Percentiles rank a stretch among this genome's conserved stretches.
Conservation (phyloP, 2,888 invertebrate species). For the Drosophila trichaetosa region DNA sequence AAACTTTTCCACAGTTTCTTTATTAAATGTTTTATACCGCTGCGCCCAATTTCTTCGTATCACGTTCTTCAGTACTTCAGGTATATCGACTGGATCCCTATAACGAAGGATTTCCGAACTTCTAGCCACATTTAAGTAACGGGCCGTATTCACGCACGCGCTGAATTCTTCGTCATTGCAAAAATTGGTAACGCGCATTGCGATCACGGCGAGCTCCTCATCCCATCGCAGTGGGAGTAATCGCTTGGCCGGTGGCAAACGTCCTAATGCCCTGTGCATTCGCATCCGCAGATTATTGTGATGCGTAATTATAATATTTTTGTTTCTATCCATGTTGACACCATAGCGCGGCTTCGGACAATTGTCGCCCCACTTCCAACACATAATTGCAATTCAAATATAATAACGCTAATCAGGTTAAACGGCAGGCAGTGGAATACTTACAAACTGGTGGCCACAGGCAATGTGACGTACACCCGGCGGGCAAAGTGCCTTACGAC, state of each 20-base stretch:
- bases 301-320: background rate
- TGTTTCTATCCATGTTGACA: conserved; percentile 3
- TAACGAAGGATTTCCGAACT: conserved; percentile 6
- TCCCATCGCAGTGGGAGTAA: conserved; percentile 31
- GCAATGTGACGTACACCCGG: conserved; percentile 8
- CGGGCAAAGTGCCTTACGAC: conserved; percentile 33
- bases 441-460: conserved; percentile 39
- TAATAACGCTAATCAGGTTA: background rate
- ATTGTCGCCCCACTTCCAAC: conserved; percentile 29
- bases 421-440: conserved; percentile 6
- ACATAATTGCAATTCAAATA: background rate
- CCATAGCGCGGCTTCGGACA: conserved; percentile 33
- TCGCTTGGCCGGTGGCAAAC: conserved; percentile 7
- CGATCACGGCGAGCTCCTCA: conserved; percentile 29
- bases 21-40: accelerated
- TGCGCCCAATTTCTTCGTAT: background rate
- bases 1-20: background rate
- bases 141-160: conserved; percentile 37
- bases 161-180: background rate
- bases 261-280: accelerated
- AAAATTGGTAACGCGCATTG: conserved; percentile 54
- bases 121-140: conserved; percentile 30
- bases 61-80: background rate
- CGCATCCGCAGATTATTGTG: conserved; percentile 22
- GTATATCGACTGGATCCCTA: background rate